Conservation (phyloP, 1,140 invertebrate genomes). For the Popillia japonica region DNA sequence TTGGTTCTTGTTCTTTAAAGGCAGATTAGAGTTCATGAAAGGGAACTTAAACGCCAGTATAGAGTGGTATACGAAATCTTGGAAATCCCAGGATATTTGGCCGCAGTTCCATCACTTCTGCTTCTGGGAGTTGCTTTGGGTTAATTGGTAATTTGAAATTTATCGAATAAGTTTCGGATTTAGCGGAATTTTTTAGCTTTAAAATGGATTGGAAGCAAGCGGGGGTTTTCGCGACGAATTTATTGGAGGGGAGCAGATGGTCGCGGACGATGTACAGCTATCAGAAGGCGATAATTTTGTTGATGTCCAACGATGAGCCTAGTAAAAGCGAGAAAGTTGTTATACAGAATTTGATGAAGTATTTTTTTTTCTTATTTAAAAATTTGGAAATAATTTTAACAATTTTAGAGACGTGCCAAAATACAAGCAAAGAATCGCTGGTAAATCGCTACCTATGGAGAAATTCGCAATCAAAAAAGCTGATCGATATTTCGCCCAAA, state of each 20-base stretch:
- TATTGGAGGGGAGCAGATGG: constrained; percentile 87
- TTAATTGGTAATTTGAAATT: constrained; percentile 72
- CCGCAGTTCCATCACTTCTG: constrained; percentile 94
- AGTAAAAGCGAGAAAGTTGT: constrained; percentile 63
- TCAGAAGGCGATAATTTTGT: constrained; percentile 83
- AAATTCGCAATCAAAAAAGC: constrained; percentile 92
- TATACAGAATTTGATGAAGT: constrained; percentile 71
- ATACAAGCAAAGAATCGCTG: constrained; percentile 90
- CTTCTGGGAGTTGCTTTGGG: constrained; percentile 96
- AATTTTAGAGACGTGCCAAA: constrained; percentile 76
- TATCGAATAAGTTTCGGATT: constrained; percentile 18
- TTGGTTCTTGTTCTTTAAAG: constrained; percentile 93
- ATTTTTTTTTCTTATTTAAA: too few relatives aligned
- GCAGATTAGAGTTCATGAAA: constrained; percentile 81
- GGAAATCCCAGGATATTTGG: constrained; percentile 87
- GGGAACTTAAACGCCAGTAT: constrained; percentile 81
- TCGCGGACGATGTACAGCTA: constrained; percentile 91
- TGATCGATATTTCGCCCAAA: constrained; percentile 79
- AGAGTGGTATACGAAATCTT: constrained; percentile 82
- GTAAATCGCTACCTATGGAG: constrained; percentile 96
- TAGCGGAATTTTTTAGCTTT: constrained; percentile 60
- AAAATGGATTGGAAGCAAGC: constrained; percentile 76
- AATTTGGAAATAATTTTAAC: too few relatives aligned
- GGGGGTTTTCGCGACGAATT: constrained; percentile 73
- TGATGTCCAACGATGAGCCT: constrained; percentile 72